These are phyloP conservation scores for Eleutherodactylus coqui DNA, from an alignment of 2,797 vertebrate genomes.

Conservation along the genomic window DNA sequence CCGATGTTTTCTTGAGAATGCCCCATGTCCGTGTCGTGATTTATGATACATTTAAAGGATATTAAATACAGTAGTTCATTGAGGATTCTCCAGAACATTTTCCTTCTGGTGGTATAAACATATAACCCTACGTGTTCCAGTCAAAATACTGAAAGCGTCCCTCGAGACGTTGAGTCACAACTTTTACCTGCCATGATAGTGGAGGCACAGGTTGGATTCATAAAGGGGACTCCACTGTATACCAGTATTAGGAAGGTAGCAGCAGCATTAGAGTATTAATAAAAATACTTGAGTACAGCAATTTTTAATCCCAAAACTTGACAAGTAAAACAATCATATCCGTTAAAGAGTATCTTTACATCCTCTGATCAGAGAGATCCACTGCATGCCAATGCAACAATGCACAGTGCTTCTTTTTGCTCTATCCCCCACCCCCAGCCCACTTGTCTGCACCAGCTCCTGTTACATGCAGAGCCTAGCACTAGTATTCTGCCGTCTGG, in stretches of 20 bases:
- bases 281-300: too few species aligned
- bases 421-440: too few species aligned
- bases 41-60: not conserved
- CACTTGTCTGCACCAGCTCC: too few species aligned
- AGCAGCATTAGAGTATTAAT: not conserved
- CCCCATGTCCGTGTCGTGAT: not conserved
- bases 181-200: not conserved
- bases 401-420: too few species aligned
- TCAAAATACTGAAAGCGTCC: not conserved
- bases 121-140: not conserved
- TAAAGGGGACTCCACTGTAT: too few species aligned
- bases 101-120: not conserved
- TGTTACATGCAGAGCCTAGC: too few species aligned
- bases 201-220: not conserved
- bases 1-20: slow-evolving; percentile 15
- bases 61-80: not conserved
- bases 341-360: too few species aligned
- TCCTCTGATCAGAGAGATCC: too few species aligned
- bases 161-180: not conserved
- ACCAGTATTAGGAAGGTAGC: not conserved
- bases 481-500: too few species aligned
- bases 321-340: too few species aligned
- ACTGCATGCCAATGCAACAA: too few species aligned
- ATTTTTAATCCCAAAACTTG: too few species aligned
- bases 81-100: not conserved